Evolutionary conservation across 2,113 vertebrate genomes (phyloP).

Genomic region (Leucosticte australis): DNA sequence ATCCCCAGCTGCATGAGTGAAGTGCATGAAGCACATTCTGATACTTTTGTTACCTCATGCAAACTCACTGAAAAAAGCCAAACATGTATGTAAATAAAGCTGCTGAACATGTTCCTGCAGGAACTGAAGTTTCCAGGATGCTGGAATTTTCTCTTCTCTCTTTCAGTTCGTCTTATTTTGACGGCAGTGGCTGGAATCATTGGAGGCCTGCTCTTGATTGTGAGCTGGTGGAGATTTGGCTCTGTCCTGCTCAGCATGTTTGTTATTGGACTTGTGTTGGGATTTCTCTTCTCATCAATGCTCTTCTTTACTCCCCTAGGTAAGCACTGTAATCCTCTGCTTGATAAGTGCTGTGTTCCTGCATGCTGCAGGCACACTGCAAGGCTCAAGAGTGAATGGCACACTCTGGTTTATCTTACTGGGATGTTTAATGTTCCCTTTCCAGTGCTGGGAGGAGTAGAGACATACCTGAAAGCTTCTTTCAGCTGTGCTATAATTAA

Average conservation of each 20-base stretch:
- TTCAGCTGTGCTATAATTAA: background rate
- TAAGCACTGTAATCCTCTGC: slow-evolving; percentile 49
- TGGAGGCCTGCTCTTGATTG: slow-evolving; percentile 83
- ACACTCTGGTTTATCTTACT: background rate
- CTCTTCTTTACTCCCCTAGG: slow-evolving; percentile 90
- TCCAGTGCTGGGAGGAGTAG: background rate
- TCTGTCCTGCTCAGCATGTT: slow-evolving; percentile 79
- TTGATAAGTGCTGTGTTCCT: background rate
- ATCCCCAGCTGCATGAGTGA: background rate
- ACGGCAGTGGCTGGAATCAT: slow-evolving; percentile 78
- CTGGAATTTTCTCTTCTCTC: background rate
- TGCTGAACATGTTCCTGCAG: background rate
- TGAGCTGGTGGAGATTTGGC: slow-evolving; percentile 91
- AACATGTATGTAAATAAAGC: background rate
- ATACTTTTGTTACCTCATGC: background rate
- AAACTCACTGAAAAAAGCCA: background rate
- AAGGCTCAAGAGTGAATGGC: background rate
- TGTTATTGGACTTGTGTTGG: slow-evolving; percentile 84
- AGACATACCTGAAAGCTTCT: background rate
- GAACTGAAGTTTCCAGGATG: background rate
- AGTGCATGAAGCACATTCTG: background rate
- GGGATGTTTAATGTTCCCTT: background rate
- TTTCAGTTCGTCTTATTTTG: slow-evolving; percentile 81
- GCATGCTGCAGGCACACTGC: background rate
- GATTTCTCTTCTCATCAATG: slow-evolving; percentile 79